phyloP scores from a whole-genome alignment of 2,888 invertebrate genomes.

The Rhagonycha lutea region DNA sequence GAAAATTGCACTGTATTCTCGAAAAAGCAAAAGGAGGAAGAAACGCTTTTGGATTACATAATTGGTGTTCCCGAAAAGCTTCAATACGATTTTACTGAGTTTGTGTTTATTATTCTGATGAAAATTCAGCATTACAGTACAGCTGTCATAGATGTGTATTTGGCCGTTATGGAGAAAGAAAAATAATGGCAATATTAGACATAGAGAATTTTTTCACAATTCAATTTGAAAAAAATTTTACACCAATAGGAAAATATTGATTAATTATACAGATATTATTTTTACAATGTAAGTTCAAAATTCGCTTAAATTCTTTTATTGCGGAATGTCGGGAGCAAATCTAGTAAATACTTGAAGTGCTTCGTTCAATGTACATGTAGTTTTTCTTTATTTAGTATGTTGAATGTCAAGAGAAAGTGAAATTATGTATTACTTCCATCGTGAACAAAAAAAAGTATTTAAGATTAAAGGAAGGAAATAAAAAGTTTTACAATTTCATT shows the following conservation, averaged over 20 bases:
- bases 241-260: too few relatives aligned
- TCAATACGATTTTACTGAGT: too few relatives aligned
- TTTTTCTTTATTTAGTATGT: background rate
- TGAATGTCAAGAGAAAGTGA: background rate
- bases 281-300: background rate
- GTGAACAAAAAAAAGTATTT: background rate
- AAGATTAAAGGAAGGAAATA: background rate
- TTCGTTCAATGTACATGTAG: background rate
- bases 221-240: too few relatives aligned
- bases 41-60: too few relatives aligned
- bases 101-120: too few relatives aligned
- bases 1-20: too few relatives aligned
- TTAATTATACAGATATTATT: background rate
- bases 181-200: background rate
- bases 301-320: background rate
- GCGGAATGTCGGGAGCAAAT: background rate
- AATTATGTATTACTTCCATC: background rate
- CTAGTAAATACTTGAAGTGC: background rate
- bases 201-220: too few relatives aligned
- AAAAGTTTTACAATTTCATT: background rate
- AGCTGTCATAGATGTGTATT: background rate
- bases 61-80: too few relatives aligned
- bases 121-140: background rate
- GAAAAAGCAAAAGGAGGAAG: too few relatives aligned
- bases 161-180: background rate